Evolutionary conservation across 2,797 vertebrate species (phyloP).

Genomic region (Mus minutoides): DNA sequence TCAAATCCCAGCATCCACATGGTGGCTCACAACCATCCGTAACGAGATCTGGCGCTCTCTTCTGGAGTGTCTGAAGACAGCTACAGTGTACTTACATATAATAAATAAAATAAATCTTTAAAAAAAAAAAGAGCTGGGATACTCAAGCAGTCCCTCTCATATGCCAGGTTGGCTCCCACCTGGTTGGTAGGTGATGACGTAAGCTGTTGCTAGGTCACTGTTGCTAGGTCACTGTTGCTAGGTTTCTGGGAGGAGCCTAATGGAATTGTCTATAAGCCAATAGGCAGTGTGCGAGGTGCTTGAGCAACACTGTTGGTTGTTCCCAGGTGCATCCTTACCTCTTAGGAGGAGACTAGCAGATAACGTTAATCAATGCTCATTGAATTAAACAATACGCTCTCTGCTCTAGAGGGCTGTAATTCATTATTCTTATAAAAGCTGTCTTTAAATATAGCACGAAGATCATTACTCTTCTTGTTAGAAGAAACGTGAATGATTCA

Average conservation of each 20-base stretch:
- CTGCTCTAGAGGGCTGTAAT: neutral
- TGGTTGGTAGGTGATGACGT: neutral
- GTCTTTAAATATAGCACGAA: constrained; percentile 21
- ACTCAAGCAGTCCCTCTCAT: neutral
- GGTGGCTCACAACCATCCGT: no score
- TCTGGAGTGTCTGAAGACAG: no score
- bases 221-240: neutral
- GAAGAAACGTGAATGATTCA: constrained; percentile 43
- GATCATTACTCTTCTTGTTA: neutral
- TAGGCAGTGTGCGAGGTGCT: neutral
- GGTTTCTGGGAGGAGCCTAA: neutral
- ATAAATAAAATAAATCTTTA: no score
- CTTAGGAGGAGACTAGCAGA: neutral
- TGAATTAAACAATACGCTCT: constrained; percentile 29
- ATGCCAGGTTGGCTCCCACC: neutral
- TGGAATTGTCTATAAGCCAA: neutral
- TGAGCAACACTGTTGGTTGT: neutral
- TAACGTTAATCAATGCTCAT: neutral
- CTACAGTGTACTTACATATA: no score
- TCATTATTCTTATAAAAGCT: constrained; percentile 57
- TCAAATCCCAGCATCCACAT: no score
- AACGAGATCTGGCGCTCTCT: no score
- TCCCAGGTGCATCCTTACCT: neutral
- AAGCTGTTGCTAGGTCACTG: neutral
- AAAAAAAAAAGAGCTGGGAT: neutral